A percentile compares a stretch with the other conserved stretches of the same genome.
Conservation (phyloP, 2,113 vertebrate species). For the Ciconia maguari region DNA sequence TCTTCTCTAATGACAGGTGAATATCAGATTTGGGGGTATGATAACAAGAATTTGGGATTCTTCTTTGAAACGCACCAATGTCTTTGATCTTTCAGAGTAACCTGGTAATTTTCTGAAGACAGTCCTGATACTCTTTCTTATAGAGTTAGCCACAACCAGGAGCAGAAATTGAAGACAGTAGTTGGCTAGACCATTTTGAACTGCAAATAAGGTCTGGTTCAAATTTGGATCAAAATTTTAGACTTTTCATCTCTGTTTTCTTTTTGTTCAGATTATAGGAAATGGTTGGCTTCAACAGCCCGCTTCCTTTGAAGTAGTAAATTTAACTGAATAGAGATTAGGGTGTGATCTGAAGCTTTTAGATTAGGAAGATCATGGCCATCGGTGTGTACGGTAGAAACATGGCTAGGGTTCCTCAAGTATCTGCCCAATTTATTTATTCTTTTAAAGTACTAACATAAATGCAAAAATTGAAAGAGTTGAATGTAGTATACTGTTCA, state of each 20-base stretch:
- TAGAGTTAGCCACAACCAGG: not conserved
- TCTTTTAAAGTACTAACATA: not conserved
- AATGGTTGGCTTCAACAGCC: not conserved
- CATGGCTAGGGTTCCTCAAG: fast-evolving
- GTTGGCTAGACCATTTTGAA: not conserved
- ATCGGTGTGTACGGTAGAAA: fast-evolving
- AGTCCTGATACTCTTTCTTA: not conserved
- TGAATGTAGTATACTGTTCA: not conserved
- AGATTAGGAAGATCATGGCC: not conserved
- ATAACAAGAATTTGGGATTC: not conserved
- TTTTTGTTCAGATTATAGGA: not conserved
- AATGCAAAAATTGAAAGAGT: not conserved
- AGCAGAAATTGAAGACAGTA: not conserved
- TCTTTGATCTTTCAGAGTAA: not conserved
- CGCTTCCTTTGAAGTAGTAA: not conserved
- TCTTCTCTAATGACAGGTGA: not conserved
- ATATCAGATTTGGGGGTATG: not conserved
- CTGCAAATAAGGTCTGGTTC: not conserved
- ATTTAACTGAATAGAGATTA: not conserved
- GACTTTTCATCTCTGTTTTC: not conserved
- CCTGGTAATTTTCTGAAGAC: not conserved
- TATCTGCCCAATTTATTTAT: not conserved
- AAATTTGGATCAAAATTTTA: not conserved
- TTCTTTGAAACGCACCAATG: not conserved
- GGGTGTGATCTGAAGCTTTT: not conserved